These are phyloP conservation scores for Cynocephalus volans DNA, from an alignment of 2,113 vertebrate species.

Conservation along the genomic window DNA sequence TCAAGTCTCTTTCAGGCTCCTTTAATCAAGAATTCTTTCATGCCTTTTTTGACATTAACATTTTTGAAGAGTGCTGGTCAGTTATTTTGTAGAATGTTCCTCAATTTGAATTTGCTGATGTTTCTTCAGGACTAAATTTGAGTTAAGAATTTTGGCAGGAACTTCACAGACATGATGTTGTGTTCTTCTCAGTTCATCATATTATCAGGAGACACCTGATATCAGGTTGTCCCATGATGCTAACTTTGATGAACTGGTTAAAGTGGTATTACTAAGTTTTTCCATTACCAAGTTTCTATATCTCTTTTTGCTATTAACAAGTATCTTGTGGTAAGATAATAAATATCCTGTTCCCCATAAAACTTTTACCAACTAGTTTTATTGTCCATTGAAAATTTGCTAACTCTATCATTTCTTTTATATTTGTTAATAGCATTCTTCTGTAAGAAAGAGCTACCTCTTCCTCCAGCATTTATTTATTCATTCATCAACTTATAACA, in stretches of 20 bases:
- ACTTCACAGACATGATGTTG: fast-evolving
- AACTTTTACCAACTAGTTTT: neutral
- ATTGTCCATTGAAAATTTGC: neutral
- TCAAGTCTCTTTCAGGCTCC: neutral
- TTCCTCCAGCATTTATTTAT: neutral
- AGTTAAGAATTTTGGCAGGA: neutral
- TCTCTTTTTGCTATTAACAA: neutral
- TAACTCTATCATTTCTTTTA: neutral
- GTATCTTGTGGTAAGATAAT: neutral
- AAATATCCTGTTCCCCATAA: neutral
- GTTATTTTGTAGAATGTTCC: neutral
- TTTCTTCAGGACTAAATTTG: neutral
- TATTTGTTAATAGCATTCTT: neutral
- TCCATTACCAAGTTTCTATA: neutral
- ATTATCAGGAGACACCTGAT: neutral
- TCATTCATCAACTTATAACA: neutral
- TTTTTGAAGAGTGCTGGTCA: neutral
- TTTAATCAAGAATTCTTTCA: neutral
- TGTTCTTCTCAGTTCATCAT: neutral
- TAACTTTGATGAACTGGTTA: neutral
- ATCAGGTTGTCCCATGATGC: too few relatives aligned
- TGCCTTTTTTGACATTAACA: neutral
- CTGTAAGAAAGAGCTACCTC: neutral
- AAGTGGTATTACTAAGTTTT: neutral
- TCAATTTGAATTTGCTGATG: neutral